These are phyloP conservation scores for Ophiothrix spiculata DNA, from an alignment of 35 echinoderm and acorn worm genomes.

Conservation along the genomic window DNA sequence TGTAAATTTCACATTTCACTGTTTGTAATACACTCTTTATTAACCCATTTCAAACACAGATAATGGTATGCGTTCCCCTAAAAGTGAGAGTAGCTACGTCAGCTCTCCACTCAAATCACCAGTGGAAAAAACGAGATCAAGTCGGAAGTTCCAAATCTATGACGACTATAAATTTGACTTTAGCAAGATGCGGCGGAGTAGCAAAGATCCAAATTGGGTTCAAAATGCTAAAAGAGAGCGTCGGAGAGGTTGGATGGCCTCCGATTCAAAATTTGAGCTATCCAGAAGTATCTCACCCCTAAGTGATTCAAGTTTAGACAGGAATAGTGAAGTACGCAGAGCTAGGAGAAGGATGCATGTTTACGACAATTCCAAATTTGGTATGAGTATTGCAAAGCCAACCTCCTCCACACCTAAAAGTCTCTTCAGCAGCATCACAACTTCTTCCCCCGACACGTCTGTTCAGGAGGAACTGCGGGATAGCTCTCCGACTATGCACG, in stretches of 20 bases:
- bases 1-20: neutral
- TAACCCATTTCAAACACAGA: conserved; percentile 7
- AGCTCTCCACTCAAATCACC: neutral
- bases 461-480: neutral
- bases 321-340: neutral
- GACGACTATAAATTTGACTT: neutral
- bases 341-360: neutral
- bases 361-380: neutral
- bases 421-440: no score
- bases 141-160: conserved; percentile 2
- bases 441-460: neutral
- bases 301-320: no score
- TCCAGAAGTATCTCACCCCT: neutral
- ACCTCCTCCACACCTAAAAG: no score
- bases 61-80: neutral
- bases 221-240: neutral
- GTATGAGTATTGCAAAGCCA: no score
- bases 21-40: neutral
- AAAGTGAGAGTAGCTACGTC: no score
- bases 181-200: neutral
- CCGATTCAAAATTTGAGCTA: neutral
- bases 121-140: neutral
- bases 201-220: neutral
- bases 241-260: neutral
- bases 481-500: neutral